Percentiles rank a stretch among this genome's conserved stretches.
Evolutionary conservation across 1,140 invertebrate species (phyloP).

Genomic region (Apis dorsata): DNA sequence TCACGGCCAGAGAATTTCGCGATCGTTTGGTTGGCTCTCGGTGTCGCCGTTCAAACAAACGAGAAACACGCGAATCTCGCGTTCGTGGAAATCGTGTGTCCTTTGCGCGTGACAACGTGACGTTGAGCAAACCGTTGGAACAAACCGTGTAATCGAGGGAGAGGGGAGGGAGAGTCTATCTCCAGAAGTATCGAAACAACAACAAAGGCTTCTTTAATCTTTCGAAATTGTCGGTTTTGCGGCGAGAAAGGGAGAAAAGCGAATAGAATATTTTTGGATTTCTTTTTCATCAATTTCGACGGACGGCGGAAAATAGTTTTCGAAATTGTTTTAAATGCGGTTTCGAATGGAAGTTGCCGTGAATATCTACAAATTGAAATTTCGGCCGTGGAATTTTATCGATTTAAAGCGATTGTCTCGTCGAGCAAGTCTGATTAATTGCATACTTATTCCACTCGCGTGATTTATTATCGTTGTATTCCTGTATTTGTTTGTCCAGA

Average conservation of each 20-base stretch:
- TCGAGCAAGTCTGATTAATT: neutral
- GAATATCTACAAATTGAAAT: neutral
- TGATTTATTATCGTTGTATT: neutral
- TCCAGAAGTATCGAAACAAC: too few relatives aligned
- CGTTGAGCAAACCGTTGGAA: too few relatives aligned
- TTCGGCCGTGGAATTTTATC: neutral
- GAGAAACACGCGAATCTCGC: neutral
- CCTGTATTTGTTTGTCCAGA: neutral
- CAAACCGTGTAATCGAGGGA: too few relatives aligned
- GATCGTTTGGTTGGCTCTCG: neutral
- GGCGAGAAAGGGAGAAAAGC: too few relatives aligned
- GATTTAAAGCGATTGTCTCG: neutral
- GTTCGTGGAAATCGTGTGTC: neutral
- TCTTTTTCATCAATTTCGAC: neutral
- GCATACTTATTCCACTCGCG: neutral
- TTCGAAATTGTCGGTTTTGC: too few relatives aligned
- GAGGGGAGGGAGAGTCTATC: too few relatives aligned
- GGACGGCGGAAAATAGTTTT: neutral
- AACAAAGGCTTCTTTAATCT: too few relatives aligned
- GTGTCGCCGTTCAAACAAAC: slow-evolving; percentile 4
- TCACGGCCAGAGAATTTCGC: slow-evolving; percentile 3
- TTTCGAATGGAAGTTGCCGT: neutral
- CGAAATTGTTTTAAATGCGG: neutral
- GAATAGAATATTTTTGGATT: too few relatives aligned
- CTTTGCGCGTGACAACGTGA: neutral